Evolutionary conservation across 1,140 invertebrate genomes (phyloP).

Genomic region (Musca vetustissima): DNA sequence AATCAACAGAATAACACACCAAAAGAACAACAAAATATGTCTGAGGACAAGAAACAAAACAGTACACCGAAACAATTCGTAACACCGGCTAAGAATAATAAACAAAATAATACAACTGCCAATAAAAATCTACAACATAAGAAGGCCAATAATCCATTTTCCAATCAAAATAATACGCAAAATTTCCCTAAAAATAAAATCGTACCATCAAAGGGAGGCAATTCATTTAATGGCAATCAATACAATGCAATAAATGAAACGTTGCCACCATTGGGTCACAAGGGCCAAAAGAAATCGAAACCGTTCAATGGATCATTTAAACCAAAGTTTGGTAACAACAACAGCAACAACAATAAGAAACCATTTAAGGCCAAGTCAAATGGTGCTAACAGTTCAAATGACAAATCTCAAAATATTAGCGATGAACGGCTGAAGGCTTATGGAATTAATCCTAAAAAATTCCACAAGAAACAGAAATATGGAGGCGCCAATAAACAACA

Average conservation of each 20-base stretch:
- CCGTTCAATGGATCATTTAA: constrained; percentile 1
- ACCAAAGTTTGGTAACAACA: constrained; percentile 24
- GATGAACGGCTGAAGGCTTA: constrained; percentile 83
- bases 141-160: constrained; percentile 18
- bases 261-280: neutral
- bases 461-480: constrained; percentile 53
- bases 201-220: neutral
- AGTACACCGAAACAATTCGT: neutral
- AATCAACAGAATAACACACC: no score
- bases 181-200: neutral
- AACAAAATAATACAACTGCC: neutral
- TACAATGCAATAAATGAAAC: neutral
- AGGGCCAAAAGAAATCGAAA: constrained; percentile 11
- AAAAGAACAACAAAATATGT: no score
- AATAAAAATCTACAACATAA: neutral
- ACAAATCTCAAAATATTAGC: constrained; percentile 30
- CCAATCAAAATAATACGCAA: neutral
- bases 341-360: constrained; percentile 29
- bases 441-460: constrained; percentile 91
- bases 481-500: constrained; percentile 30
- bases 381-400: neutral
- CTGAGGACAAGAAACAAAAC: neutral
- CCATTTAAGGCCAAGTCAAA: constrained; percentile 32
- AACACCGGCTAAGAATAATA: neutral
- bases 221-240: neutral